Base-by-base conservation (phyloP, 2,797 vertebrate species). In the Arremon aurantiirostris region DNA sequence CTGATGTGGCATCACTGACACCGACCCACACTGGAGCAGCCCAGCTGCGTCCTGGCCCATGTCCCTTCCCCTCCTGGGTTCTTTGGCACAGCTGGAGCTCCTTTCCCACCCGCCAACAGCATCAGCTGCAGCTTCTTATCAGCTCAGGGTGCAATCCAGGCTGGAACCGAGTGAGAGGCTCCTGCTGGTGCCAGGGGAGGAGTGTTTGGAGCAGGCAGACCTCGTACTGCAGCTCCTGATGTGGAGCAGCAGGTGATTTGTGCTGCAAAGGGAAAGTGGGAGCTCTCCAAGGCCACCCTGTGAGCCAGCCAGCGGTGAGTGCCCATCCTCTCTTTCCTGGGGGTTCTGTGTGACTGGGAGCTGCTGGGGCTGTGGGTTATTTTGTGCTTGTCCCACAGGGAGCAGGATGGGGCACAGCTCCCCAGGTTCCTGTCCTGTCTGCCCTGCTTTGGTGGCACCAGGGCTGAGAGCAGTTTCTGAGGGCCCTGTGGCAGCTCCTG, bases 41-140 rank as follows among this genome's bases (percentile, higher is more conserved):
- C 10, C 73, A 52, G 69, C 59, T 3, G 0, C 60, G 56, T 80
- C 19, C 93, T 78, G 59, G 86, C 89, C 49, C 65, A 0, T 0
- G 6, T 57, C 42, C 65, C 82, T 52, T 82, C 52, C 61, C 69
- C 87, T 85, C 35, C 60, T 14, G 78, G 46, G 68, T 82, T 89
- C 26, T 86, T 69, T 2, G 21, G 46, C 8, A 27, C 96, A 96
- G 96, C 93, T 94, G 94, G 87, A 83, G 69, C 91, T 83, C 72
- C 79, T 65, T 81, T 59, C 30, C 44, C 79, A 68, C 49, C 71
- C 42, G 44, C 85, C 95, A 95, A 61, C 65, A 91, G 89, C 94
- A 75, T 96, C 96, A 96, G 96, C 96, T 96, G 96, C 91, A 81
- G 89, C 93, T 94, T 46, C 92, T 96, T 89, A 94, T 80, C 86